These are phyloP conservation scores for Entelurus aequoreus DNA, from an alignment of 2,113 vertebrate species.

Conservation along the genomic window DNA sequence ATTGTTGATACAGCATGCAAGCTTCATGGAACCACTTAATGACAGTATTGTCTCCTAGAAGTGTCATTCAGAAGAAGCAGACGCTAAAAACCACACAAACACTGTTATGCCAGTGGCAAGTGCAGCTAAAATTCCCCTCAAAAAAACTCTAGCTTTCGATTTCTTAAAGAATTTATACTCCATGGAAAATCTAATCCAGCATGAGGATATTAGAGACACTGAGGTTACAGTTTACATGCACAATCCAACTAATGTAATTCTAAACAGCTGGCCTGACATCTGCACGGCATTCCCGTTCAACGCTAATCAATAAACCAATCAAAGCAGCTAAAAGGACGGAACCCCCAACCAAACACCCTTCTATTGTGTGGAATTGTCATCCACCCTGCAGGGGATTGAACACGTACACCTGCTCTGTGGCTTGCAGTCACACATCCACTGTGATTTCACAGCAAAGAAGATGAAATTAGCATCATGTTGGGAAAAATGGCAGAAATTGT, in stretches of 20 bases:
- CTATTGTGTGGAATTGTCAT: not conserved
- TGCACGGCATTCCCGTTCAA: constrained; percentile 25
- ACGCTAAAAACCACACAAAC: constrained; percentile 4
- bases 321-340: constrained; percentile 14
- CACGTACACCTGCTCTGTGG: not conserved
- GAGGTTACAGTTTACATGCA: not conserved
- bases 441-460: not conserved
- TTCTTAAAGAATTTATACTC: constrained; percentile 5
- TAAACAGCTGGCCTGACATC: constrained; percentile 21
- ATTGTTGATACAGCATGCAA: constrained; percentile 28
- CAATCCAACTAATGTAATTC: not conserved
- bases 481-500: not conserved
- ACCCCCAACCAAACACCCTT: not conserved
- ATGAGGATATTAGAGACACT: not conserved
- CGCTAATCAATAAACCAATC: constrained; percentile 36
- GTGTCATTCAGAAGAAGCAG: constrained; percentile 8
- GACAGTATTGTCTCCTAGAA: constrained; percentile 17
- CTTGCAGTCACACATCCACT: not conserved
- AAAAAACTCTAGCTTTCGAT: not conserved
- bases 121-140: constrained; percentile 4
- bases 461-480: not conserved
- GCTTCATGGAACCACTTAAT: constrained; percentile 31
- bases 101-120: not conserved
- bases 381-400: not conserved
- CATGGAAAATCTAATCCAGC: constrained; percentile 3